Percentiles rank a stretch among this genome's conserved stretches.
Evolutionary conservation across 2,113 vertebrate species (phyloP).

Genomic region (Vulpes vulpes): DNA sequence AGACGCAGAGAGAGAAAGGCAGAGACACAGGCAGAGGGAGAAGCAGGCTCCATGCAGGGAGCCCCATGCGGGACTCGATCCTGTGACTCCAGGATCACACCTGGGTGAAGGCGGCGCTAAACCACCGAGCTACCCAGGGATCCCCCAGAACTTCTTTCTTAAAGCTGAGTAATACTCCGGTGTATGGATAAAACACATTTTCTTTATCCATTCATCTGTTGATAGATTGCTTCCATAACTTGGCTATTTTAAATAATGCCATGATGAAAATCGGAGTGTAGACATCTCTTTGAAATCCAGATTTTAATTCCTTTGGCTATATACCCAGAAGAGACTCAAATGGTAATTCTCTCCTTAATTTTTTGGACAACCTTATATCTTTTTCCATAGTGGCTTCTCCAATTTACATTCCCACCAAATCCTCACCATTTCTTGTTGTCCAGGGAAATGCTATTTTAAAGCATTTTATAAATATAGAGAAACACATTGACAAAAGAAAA

Average conservation of each 20-base stretch:
- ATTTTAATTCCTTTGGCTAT: neutral
- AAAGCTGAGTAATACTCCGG: neutral
- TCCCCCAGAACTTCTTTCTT: neutral
- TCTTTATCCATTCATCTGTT: neutral
- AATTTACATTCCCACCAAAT: neutral
- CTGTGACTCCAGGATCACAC: too few species aligned
- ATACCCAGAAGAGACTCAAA: neutral
- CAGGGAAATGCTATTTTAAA: conserved; percentile 67
- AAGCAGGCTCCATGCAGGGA: too few species aligned
- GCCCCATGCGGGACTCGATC: too few species aligned
- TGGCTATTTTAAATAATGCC: neutral
- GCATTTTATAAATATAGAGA: conserved; percentile 56
- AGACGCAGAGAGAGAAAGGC: too few species aligned
- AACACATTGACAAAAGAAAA: conserved; percentile 39
- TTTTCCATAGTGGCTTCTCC: neutral
- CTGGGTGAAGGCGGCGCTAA: too few species aligned
- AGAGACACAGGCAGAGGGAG: too few species aligned
- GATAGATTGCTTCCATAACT: neutral
- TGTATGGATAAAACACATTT: neutral
- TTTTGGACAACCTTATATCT: neutral
- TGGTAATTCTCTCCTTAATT: neutral
- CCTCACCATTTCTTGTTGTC: neutral
- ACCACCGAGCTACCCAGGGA: too few species aligned
- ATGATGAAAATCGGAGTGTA: neutral
- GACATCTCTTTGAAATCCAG: neutral